These are phyloP conservation scores for Squalus acanthias DNA, from an alignment of 2,797 vertebrate genomes.

Conservation along the genomic window DNA sequence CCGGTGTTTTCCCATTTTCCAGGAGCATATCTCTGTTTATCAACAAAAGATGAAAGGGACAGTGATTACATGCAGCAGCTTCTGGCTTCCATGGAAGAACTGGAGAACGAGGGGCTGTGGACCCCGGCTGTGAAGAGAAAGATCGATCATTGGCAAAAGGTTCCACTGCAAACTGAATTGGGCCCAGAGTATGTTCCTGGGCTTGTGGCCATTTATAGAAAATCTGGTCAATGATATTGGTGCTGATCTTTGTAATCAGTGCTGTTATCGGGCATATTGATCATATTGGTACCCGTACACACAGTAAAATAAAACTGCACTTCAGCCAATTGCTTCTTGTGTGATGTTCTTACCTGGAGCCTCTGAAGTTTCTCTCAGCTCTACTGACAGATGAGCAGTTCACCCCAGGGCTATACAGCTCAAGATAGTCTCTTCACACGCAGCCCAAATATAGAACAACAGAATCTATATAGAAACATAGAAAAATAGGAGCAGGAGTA, in stretches of 20 bases:
- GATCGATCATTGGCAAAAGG: not conserved
- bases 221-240: not conserved
- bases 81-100: not conserved
- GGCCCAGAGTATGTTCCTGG: not conserved
- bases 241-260: not conserved
- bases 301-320: not conserved
- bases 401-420: too few relatives aligned
- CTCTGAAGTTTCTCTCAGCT: too few relatives aligned
- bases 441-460: too few relatives aligned
- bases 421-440: too few relatives aligned
- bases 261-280: not conserved
- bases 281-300: not conserved
- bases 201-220: not conserved
- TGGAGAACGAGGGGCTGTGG: not conserved
- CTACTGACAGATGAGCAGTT: too few relatives aligned
- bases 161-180: not conserved
- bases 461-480: too few relatives aligned
- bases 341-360: not conserved
- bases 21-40: not conserved
- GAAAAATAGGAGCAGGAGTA: too few relatives aligned
- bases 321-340: not conserved
- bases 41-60: not conserved
- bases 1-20: not conserved
- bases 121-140: not conserved
- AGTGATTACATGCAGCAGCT: not conserved